These are phyloP conservation scores for Scartelaos histophorus DNA, from an alignment of 2,113 vertebrate genomes.

Conservation along the genomic window DNA sequence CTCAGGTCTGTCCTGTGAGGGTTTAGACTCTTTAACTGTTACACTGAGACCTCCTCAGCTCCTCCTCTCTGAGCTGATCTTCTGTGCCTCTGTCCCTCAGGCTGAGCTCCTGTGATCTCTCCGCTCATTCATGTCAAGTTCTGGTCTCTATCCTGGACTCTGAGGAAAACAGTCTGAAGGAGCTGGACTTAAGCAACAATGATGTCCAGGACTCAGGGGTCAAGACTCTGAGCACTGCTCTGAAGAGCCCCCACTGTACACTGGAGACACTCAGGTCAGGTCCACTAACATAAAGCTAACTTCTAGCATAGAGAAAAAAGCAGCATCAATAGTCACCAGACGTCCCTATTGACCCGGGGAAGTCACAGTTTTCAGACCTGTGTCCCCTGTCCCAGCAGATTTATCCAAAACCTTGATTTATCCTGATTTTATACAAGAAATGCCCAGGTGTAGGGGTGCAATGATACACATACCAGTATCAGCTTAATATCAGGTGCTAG, in stretches of 20 bases:
- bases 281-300: not conserved
- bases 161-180: not conserved
- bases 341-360: no score
- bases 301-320: no score
- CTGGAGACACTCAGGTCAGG: constrained; percentile 11
- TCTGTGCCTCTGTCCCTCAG: not conserved
- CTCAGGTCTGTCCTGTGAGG: constrained; percentile 41
- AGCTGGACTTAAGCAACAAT: constrained; percentile 14
- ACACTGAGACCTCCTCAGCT: not conserved
- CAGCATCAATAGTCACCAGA: no score
- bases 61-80: not conserved
- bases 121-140: not conserved
- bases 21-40: no score
- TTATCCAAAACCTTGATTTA: no score
- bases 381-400: no score
- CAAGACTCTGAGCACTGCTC: not conserved
- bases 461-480: no score
- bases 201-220: constrained; percentile 1
- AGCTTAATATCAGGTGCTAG: no score
- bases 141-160: constrained; percentile 7
- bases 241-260: not conserved
- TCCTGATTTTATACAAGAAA: no score
- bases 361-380: no score
- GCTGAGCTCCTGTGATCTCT: not conserved
- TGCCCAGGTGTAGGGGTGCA: no score